Evolutionary conservation across 1,140 invertebrate genomes (phyloP).

Genomic region (Bombus waltoni): DNA sequence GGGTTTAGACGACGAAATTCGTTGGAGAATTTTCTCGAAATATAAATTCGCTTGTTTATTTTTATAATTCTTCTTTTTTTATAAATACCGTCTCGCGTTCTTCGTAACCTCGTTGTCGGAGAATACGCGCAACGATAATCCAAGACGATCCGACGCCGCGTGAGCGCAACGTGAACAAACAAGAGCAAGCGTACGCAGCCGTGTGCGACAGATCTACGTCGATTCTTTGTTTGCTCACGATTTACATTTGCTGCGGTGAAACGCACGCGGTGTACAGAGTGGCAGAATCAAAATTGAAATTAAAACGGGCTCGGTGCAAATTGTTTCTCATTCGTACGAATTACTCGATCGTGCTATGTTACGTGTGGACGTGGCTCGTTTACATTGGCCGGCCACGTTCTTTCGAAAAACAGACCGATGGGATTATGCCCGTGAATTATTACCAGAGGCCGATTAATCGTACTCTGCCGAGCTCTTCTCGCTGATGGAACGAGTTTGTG

Average conservation of each 20-base stretch:
- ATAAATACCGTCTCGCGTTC: not conserved
- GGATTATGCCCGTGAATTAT: slow-evolving; percentile 33
- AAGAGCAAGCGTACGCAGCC: slow-evolving; percentile 11
- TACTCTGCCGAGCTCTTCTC: not conserved
- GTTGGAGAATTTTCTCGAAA: not conserved
- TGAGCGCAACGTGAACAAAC: slow-evolving; percentile 23
- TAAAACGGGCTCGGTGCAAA: slow-evolving; percentile 59
- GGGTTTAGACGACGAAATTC: not conserved
- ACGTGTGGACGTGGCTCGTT: not conserved
- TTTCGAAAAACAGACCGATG: slow-evolving; percentile 26
- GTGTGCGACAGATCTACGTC: slow-evolving; percentile 11
- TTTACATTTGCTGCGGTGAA: slow-evolving; percentile 51
- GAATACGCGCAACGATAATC: not conserved
- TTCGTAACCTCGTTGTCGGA: not conserved
- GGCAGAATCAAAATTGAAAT: slow-evolving; percentile 63
- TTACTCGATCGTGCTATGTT: slow-evolving; percentile 8
- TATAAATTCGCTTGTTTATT: not conserved
- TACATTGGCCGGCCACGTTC: slow-evolving; percentile 14
- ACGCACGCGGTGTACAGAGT: slow-evolving; percentile 46
- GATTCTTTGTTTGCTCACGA: slow-evolving; percentile 58
- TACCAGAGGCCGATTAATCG: slow-evolving; percentile 14
- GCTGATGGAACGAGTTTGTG: not conserved
- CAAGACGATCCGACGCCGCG: not conserved
- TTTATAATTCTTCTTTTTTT: not conserved
- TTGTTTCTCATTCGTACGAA: slow-evolving; percentile 59